Evolutionary conservation across 1,140 invertebrate species (phyloP).

Genomic region (Papilio machaon): DNA sequence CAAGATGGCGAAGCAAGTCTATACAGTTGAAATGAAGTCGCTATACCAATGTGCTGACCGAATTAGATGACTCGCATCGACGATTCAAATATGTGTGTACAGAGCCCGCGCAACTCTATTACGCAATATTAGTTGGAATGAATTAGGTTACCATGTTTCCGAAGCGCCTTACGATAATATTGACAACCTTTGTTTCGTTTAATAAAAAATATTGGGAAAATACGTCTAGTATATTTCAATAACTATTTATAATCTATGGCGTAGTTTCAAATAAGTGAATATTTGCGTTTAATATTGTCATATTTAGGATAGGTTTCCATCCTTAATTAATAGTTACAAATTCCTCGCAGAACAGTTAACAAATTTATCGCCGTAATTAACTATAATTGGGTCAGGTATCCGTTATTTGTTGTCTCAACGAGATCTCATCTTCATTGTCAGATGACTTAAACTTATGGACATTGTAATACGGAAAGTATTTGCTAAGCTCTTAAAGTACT

Average conservation of each 20-base stretch:
- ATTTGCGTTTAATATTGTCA: slow-evolving; percentile 36
- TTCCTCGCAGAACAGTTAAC: slow-evolving; percentile 34
- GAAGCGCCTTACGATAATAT: too few species aligned
- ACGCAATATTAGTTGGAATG: too few species aligned
- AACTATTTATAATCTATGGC: background rate
- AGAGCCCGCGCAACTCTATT: too few species aligned
- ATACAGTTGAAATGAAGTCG: too few species aligned
- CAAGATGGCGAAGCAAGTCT: too few species aligned
- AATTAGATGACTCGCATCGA: too few species aligned
- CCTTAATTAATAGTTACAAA: slow-evolving; percentile 33
- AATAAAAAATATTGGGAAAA: background rate
- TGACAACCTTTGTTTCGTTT: background rate
- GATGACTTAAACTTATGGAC: background rate
- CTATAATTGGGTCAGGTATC: slow-evolving; percentile 32
- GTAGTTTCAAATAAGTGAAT: slow-evolving; percentile 29
- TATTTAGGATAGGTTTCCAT: slow-evolving; percentile 27
- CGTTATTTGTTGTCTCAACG: slow-evolving; percentile 21
- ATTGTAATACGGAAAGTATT: background rate
- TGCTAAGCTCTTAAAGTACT: too few species aligned
- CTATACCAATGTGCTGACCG: too few species aligned
- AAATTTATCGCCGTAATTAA: slow-evolving; percentile 31
- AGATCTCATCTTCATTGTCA: background rate
- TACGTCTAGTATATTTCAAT: background rate
- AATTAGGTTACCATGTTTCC: too few species aligned
- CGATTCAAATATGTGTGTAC: too few species aligned